Base-by-base conservation (phyloP, 2,797 vertebrate species). In the Xenopus petersii region DNA sequence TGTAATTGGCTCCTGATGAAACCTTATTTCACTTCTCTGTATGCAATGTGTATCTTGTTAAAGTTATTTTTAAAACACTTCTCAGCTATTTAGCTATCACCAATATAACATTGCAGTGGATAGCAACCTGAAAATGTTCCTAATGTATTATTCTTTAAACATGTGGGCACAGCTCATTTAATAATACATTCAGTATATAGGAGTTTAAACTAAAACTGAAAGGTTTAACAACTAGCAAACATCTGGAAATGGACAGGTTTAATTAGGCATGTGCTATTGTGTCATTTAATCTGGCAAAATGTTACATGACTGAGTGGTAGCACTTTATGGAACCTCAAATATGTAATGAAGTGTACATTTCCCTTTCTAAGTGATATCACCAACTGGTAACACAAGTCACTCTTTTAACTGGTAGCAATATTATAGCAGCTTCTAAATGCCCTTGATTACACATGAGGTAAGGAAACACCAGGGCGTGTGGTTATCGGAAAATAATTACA, bases 401-500 rank as follows among this genome's bases (percentile, higher is more conserved):
- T 15, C 1, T 24, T 48, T 33, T 24, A 30, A n/a, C n/a, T 69
- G 48, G 30, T 58, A 58, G 33, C 67, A 58, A 55, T 54, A 42
- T 46, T 69, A 16, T 49, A 49, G 48, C 55, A 70, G 48, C 16
- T 61, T 68, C 30, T 58, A 70, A 64, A 75, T 59, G 65, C 8
- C 12, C 17, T 11, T 58, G 21, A 58, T 64, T 70, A 49, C 54
- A 30, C 58, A 65, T 63, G 61, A 33, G 55, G 62, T 64, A 58
- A 75, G 36, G 59, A 75, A 33, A 12, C 13, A 16, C 9, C 36
- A 75, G 61, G 67, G 51, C 70, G 67, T 75, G 59, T 58, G 60
- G 36, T 36, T 70, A 65, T 70, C 17, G 66, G 24, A 70, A 64
- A 21, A 26, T 70, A 75, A 70, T 64, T 70, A 64, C 51, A 70